phyloP scores from a whole-genome alignment of 2,888 invertebrate species.

The Cosmopolites sordidus region DNA sequence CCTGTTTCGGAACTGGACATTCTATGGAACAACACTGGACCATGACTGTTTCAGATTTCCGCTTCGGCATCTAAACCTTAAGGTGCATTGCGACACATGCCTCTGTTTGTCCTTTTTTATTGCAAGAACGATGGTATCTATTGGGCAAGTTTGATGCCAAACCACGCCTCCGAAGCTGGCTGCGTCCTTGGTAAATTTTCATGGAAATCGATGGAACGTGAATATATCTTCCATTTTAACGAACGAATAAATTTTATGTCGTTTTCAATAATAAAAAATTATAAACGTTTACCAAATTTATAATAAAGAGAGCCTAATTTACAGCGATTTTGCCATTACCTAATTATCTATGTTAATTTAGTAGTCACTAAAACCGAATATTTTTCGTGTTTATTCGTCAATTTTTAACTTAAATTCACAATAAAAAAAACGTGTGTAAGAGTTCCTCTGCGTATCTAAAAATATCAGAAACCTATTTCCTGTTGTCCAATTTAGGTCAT shows the following conservation, averaged over 20 bases:
- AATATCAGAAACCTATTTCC: background rate
- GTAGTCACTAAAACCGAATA: too few species aligned
- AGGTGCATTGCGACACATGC: conserved; percentile 15
- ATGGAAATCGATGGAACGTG: conserved; percentile 10
- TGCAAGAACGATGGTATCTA: conserved; percentile 3
- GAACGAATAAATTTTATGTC: too few species aligned
- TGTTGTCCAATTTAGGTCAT: background rate
- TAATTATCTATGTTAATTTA: too few species aligned
- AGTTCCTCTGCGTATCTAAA: too few species aligned
- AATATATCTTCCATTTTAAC: background rate
- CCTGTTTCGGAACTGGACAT: background rate
- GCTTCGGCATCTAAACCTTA: background rate
- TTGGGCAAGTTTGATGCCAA: conserved; percentile 19
- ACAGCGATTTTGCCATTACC: too few species aligned
- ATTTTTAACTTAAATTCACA: too few species aligned
- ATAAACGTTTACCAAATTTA: too few species aligned
- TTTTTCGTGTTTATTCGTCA: too few species aligned
- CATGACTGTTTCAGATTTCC: too few species aligned
- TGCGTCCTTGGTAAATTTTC: conserved; percentile 10
- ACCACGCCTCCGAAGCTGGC: conserved; percentile 14
- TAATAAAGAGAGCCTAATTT: too few species aligned
- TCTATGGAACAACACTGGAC: background rate
- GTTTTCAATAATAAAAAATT: too few species aligned
- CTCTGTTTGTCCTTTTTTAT: conserved; percentile 5
- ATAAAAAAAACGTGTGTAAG: too few species aligned